A percentile compares a stretch with the other conserved stretches of the same genome.
phyloP scores from a whole-genome alignment of 2,113 vertebrate genomes.

The Tringa solitaria region DNA sequence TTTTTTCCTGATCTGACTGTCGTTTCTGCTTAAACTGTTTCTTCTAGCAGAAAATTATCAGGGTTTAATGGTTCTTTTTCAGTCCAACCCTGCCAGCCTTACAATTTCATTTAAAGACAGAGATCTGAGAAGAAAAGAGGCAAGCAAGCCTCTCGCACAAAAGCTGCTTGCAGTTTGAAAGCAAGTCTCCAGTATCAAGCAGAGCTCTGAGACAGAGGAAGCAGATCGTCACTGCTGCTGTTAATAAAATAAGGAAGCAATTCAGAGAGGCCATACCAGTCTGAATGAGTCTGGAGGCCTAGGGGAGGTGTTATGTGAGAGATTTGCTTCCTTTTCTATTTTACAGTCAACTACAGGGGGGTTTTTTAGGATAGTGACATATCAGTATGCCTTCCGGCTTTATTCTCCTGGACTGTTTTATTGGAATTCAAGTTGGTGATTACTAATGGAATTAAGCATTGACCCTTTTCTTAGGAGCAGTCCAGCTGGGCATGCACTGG shows the following conservation, averaged over 20 bases:
- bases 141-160: not conserved
- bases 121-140: not conserved
- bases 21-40: conserved; percentile 30
- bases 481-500: not conserved
- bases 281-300: not conserved
- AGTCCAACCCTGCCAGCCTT: not conserved
- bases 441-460: not conserved
- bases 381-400: not conserved
- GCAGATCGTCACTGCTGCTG: not conserved
- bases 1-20: conserved; percentile 17
- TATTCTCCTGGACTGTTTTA: not conserved
- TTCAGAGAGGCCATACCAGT: not conserved
- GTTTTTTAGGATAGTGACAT: not conserved
- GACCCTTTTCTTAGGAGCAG: not conserved
- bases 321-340: not conserved
- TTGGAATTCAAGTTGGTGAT: not conserved
- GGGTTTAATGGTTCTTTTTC: conserved; percentile 26
- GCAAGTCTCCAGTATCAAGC: not conserved
- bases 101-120: conserved; percentile 23
- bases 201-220: not conserved
- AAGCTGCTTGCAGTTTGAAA: conserved; percentile 21
- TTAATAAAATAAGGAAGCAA: not conserved
- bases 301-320: not conserved
- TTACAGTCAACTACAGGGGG: not conserved
- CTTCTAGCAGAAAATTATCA: conserved; percentile 43